Evolutionary conservation across 2,888 invertebrate genomes (phyloP), one percentile per base, ranked within the genome.

Genomic region (Leucophenga montana): DNA sequence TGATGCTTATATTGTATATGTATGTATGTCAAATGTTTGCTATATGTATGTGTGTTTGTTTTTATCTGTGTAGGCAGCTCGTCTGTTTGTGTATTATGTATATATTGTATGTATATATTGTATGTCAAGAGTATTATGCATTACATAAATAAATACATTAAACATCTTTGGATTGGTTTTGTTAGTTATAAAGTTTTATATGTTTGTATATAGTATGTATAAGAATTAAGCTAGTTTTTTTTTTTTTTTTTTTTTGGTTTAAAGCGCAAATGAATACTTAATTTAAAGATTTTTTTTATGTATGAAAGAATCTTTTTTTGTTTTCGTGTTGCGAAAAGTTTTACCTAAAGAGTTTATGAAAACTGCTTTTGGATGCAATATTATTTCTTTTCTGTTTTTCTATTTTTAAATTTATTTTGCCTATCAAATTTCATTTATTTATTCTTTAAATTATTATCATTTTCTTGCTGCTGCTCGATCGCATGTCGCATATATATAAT

Each of bases 1-100:
- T 83, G 79, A 83, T 78, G 66, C 74, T 57, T 48, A 54, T 76
- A 71, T 69, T 27, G 73, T 66, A 56, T 71, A 31, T 27, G 18
- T 57, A 46, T 64, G 13, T 11, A 61, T 39, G 9, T 61, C 18
- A 61, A 22, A 22, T 48, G 31, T 22, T 6, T n/a, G 9, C 22
- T 57, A n/a, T 18, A 13, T 27, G 22, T 31, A 14, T 57, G 14
- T 59, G 59, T 22, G 46, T 48, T 64, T 62, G 20, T 64, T 64
- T 64, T 64, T 46, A 20, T 39, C 1, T 39, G 9, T 39, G 39
- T 39, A 27, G 27, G 39, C 39, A 39, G 57, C n/a, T 57, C n/a
- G 16, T 57, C 20, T 53, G 9, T 31, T 57, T 31, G 8, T 57
- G 27, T 33, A 14, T 14, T 56, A 27, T 57, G 6, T n/a, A n/a